phyloP scores from a whole-genome alignment of 2,888 invertebrate species.

The Baccha elongata region DNA sequence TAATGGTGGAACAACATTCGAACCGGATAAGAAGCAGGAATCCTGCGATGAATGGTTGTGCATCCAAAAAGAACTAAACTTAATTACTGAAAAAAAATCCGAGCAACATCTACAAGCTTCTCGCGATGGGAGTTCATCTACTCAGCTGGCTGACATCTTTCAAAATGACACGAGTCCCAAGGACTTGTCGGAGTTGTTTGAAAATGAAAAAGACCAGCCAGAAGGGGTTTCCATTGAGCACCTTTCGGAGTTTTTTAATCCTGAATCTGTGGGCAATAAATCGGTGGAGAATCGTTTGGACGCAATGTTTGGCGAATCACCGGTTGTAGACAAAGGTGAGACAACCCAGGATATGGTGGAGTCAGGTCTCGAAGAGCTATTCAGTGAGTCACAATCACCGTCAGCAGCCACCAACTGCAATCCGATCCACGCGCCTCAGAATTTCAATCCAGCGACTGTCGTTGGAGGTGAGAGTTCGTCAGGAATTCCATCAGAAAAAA shows the following conservation, averaged over 20 bases:
- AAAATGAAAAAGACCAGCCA: slow-evolving; percentile 74
- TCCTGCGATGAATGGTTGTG: slow-evolving; percentile 88
- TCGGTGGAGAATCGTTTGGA: slow-evolving; percentile 82
- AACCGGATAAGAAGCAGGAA: slow-evolving; percentile 75
- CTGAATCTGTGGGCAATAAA: slow-evolving; percentile 79
- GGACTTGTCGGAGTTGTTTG: slow-evolving; percentile 75
- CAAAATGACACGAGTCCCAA: slow-evolving; percentile 80
- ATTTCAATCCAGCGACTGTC: slow-evolving; percentile 39
- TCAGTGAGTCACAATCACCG: slow-evolving; percentile 80
- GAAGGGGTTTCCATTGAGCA: slow-evolving; percentile 75
- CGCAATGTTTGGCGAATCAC: slow-evolving; percentile 82
- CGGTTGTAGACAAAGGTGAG: slow-evolving; percentile 77
- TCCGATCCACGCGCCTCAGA: slow-evolving; percentile 38
- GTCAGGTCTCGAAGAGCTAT: slow-evolving; percentile 81
- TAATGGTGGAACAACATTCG: slow-evolving; percentile 58
- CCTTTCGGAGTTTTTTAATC: slow-evolving; percentile 80
- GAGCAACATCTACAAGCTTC: slow-evolving; percentile 74
- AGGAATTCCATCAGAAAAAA: slow-evolving; percentile 54
- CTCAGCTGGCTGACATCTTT: slow-evolving; percentile 80
- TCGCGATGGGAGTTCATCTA: slow-evolving; percentile 57
- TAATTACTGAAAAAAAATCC: slow-evolving; percentile 79
- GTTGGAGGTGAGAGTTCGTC: slow-evolving; percentile 14
- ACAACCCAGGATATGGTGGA: slow-evolving; percentile 79
- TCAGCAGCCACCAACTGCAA: slow-evolving; percentile 32
- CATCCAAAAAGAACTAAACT: slow-evolving; percentile 86